These are phyloP conservation scores for Mizuhopecten yessoensis DNA, from an alignment of 1,140 invertebrate genomes.

Conservation along the genomic window DNA sequence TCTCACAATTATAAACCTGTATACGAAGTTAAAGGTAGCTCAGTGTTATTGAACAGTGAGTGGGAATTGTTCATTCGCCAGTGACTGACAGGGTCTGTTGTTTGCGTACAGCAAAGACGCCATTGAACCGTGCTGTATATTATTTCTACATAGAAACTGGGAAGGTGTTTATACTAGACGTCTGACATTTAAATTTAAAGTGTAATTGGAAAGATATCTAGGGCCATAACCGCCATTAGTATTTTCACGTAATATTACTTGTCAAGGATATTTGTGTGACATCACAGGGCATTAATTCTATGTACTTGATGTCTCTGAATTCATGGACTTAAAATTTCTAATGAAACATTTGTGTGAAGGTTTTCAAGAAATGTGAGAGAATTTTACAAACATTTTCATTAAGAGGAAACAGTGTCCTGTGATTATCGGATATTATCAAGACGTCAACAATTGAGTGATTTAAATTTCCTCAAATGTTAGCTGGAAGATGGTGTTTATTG, in stretches of 20 bases:
- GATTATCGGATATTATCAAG: neutral
- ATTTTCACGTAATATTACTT: neutral
- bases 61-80: neutral
- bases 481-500: neutral
- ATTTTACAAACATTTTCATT: neutral
- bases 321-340: neutral
- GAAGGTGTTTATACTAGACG: neutral
- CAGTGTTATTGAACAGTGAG: conserved; percentile 14
- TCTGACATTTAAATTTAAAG: neutral
- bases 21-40: neutral
- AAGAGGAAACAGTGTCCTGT: neutral
- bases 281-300: neutral
- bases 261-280: neutral
- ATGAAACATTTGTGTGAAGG: neutral
- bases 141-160: neutral
- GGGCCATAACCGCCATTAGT: neutral
- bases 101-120: neutral
- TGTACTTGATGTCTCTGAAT: neutral
- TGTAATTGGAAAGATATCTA: conserved; percentile 10
- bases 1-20: conserved; percentile 31
- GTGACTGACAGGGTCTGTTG: neutral
- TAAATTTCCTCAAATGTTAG: neutral
- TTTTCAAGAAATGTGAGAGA: neutral
- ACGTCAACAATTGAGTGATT: neutral
- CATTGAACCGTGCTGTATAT: neutral